A percentile compares a stretch with the other conserved stretches of the same genome.
Evolutionary conservation across 92 coral and sea anemone genomes (phyloP).

Genomic region (Pocillopora meandrina): DNA sequence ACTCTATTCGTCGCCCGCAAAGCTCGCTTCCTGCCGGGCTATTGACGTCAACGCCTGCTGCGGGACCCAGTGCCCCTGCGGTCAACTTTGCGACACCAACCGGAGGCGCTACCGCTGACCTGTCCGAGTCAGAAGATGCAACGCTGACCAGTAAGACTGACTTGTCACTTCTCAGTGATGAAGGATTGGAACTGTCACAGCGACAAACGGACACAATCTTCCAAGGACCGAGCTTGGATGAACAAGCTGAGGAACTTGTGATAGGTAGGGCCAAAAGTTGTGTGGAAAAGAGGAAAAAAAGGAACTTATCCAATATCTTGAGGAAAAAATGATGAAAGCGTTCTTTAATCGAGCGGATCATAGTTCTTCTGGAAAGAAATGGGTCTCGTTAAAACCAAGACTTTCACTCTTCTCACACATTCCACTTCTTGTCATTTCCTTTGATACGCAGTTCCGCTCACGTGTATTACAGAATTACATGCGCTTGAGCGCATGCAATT

Average conservation of each 20-base stretch:
- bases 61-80: conserved; percentile 46
- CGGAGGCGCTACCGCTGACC: conserved; percentile 51
- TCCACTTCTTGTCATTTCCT: too few relatives aligned
- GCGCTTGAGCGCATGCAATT: too few relatives aligned
- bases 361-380: too few relatives aligned
- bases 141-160: conserved; percentile 88
- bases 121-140: conserved; percentile 73
- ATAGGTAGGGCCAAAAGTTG: conserved; percentile 50
- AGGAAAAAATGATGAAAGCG: too few relatives aligned
- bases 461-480: too few relatives aligned
- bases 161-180: conserved; percentile 88
- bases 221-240: conserved; percentile 95
- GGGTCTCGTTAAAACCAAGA: too few relatives aligned
- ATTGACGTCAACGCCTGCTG: conserved; percentile 94
- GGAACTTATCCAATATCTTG: too few relatives aligned
- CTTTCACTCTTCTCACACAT: too few relatives aligned
- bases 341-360: too few relatives aligned
- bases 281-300: too few relatives aligned
- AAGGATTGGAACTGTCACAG: conserved; percentile 94
- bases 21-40: conserved; percentile 65
- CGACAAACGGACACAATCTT: conserved; percentile 75
- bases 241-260: conserved; percentile 92
- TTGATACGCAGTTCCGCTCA: too few relatives aligned
- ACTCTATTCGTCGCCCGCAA: conserved; percentile 64
- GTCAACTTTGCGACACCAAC: conserved; percentile 2